phyloP scores from a whole-genome alignment of 2,113 vertebrate genomes.

The Sphaerodactylus townsendi region DNA sequence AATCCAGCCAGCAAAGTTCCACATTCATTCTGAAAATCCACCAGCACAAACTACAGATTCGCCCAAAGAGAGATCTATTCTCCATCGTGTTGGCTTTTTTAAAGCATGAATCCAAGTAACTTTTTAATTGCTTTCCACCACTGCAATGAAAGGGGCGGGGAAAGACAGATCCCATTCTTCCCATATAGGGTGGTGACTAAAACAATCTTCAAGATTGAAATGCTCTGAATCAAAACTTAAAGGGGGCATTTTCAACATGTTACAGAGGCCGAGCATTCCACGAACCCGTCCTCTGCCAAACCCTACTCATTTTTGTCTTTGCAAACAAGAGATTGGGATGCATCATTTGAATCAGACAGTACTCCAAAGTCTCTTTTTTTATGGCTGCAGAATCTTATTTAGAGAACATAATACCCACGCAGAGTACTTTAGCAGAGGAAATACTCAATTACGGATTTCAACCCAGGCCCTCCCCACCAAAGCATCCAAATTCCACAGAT shows the following conservation, averaged over 20 bases:
- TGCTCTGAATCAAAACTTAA: background rate
- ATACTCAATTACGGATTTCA: background rate
- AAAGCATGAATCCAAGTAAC: too few species aligned
- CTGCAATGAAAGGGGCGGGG: background rate
- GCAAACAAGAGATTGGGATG: background rate
- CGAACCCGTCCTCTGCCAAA: background rate
- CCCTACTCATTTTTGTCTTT: background rate
- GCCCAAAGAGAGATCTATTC: background rate
- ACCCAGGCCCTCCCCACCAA: background rate
- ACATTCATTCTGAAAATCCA: background rate
- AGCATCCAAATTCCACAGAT: too few species aligned
- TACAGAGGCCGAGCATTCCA: background rate
- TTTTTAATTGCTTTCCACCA: background rate
- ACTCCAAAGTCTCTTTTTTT: background rate
- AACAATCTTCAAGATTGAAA: background rate
- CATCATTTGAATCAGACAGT: background rate
- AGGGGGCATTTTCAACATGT: background rate
- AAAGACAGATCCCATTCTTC: background rate
- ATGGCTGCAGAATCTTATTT: background rate
- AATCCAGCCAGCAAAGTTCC: constrained; percentile 4
- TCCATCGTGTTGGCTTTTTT: constrained; percentile 17
- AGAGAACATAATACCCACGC: background rate
- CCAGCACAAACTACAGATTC: background rate
- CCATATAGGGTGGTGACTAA: background rate
- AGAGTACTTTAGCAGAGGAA: too few species aligned